Percentiles rank a stretch among this genome's conserved stretches.
Evolutionary conservation across 2,797 vertebrate genomes (phyloP).

Genomic region (Melanotaenia trifasciata): DNA sequence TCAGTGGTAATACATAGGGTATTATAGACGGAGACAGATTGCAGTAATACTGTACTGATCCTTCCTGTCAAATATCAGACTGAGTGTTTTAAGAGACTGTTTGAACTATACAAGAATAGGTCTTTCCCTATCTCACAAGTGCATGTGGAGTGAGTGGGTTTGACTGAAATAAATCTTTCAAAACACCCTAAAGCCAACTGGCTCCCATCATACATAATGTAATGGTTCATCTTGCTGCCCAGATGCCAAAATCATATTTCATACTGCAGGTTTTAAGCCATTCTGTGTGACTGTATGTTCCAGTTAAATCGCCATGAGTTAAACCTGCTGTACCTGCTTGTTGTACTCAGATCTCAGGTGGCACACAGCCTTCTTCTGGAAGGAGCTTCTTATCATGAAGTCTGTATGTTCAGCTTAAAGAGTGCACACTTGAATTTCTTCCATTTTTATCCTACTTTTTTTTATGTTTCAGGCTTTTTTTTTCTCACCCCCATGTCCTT

Average conservation of each 20-base stretch:
- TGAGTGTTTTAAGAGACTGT: conserved; percentile 44
- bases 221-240: conserved; percentile 68
- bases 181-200: conserved; percentile 73
- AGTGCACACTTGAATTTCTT: not conserved
- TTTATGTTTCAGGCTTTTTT: not conserved
- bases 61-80: conserved; percentile 20
- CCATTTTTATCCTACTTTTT: not conserved
- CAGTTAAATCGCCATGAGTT: conserved; percentile 25
- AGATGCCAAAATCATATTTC: conserved; percentile 63
- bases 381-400: not conserved
- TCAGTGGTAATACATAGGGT: no score
- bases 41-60: conserved; percentile 3
- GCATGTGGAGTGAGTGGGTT: conserved; percentile 71
- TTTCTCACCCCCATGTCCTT: no score
- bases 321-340: conserved; percentile 26
- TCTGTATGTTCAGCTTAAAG: not conserved
- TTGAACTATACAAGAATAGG: conserved; percentile 48
- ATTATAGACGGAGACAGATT: not conserved
- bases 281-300: conserved; percentile 42
- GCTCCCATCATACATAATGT: conserved; percentile 76
- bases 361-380: not conserved
- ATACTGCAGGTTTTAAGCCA: conserved; percentile 43
- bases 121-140: conserved; percentile 52
- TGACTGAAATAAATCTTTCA: conserved; percentile 78
- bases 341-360: conserved; percentile 20